A percentile compares a stretch with the other conserved stretches of the same genome.
Evolutionary conservation across 2,113 vertebrate genomes (phyloP).

Genomic region (Pipra filicauda): DNA sequence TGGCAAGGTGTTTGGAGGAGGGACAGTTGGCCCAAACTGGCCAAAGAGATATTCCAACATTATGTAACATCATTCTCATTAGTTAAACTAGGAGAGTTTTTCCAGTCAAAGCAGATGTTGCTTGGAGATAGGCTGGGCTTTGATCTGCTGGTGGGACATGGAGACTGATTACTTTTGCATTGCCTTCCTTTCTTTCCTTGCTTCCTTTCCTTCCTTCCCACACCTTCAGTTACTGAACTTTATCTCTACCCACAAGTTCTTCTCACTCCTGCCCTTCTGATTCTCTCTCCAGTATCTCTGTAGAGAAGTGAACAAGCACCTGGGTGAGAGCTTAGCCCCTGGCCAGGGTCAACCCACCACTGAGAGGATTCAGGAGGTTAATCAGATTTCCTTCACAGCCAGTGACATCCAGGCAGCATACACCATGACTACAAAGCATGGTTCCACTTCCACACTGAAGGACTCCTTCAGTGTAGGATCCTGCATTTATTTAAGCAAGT

Average conservation of each 20-base stretch:
- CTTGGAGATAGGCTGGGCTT: not conserved
- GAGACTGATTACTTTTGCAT: not conserved
- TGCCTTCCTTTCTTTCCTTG: too few species aligned
- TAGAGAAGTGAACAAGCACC: not conserved
- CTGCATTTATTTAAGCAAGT: not conserved
- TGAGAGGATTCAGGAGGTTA: not conserved
- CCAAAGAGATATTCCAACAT: not conserved
- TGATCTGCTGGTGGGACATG: not conserved
- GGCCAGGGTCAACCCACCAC: not conserved
- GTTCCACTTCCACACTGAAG: not conserved
- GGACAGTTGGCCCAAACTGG: not conserved
- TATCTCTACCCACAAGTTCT: not conserved
- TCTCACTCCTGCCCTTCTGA: not conserved
- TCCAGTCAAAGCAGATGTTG: not conserved
- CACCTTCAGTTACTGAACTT: not conserved
- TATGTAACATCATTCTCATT: not conserved
- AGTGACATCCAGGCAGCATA: not conserved
- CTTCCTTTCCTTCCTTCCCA: not conserved
- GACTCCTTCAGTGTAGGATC: not conserved
- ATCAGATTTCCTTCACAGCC: not conserved
- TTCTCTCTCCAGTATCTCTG: accelerated
- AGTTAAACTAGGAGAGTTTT: not conserved
- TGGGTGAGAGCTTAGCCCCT: not conserved
- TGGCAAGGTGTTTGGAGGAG: not conserved
- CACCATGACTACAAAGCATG: not conserved